These are phyloP conservation scores for Neomonachus schauinslandi DNA, from an alignment of 2,113 vertebrate species.

Conservation along the genomic window DNA sequence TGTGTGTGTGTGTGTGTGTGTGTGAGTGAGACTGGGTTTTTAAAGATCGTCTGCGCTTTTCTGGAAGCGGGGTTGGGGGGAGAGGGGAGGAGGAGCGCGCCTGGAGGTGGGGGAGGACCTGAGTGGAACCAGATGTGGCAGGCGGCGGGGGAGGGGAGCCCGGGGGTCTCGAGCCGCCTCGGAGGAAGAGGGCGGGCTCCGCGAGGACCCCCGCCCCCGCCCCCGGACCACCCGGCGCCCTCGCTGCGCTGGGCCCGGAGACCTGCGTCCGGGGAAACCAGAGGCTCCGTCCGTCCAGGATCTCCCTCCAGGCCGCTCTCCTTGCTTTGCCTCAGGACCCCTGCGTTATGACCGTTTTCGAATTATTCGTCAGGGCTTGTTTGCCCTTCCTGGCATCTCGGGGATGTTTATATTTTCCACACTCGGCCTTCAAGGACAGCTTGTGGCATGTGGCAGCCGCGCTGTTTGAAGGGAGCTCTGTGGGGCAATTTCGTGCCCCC, in stretches of 20 bases:
- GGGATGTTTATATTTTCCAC: conserved; percentile 47
- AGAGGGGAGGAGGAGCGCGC: conserved; percentile 39
- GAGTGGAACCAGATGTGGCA: conserved; percentile 94
- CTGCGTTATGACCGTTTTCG: not conserved
- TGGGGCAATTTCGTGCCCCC: not conserved
- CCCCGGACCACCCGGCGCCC: conserved; percentile 24
- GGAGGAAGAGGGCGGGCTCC: conserved; percentile 36
- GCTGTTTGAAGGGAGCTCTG: not conserved
- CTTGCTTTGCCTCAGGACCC: not conserved
- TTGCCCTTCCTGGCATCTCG: not conserved
- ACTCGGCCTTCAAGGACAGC: conserved; percentile 38
- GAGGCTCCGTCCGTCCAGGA: not conserved
- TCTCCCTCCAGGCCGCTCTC: not conserved
- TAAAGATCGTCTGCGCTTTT: conserved; percentile 53
- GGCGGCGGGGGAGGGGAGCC: conserved; percentile 72
- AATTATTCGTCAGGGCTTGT: not conserved
- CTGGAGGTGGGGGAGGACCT: conserved; percentile 75
- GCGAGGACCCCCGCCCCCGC: not conserved
- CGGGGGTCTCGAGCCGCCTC: conserved; percentile 29
- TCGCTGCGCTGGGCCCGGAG: not conserved
- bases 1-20: not conserved
- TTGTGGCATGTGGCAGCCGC: conserved; percentile 25
- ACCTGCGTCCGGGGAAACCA: not conserved
- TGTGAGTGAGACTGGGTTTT: conserved; percentile 45
- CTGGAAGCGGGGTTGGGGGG: conserved; percentile 16